Conservation (phyloP, 2,113 vertebrate species). For the Lucifuga dentata region DNA sequence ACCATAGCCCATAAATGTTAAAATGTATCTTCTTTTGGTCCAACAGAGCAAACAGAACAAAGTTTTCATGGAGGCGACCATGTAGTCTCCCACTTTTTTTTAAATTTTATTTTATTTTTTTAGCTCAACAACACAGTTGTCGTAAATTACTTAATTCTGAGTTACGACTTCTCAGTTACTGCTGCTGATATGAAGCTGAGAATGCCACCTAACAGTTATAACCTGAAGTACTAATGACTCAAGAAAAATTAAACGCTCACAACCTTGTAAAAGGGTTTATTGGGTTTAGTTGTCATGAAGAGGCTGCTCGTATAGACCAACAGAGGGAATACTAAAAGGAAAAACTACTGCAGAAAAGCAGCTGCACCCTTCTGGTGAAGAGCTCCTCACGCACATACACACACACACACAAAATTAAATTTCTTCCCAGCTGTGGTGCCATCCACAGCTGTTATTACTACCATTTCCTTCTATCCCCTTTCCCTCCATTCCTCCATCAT, state of each 20-base stretch:
- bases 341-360: constrained; percentile 39
- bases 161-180: too few relatives aligned
- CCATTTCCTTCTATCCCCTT: constrained; percentile 14
- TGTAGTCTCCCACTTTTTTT: too few relatives aligned
- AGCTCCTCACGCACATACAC: constrained; percentile 17
- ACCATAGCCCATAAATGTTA: too few relatives aligned
- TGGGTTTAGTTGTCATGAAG: neutral
- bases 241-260: neutral
- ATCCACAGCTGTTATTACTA: constrained; percentile 55
- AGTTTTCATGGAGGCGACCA: too few relatives aligned
- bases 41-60: too few relatives aligned
- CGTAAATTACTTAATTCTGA: too few relatives aligned
- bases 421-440: constrained; percentile 46
- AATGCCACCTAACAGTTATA: too few relatives aligned
- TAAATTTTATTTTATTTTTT: too few relatives aligned
- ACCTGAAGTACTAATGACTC: neutral
- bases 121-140: too few relatives aligned
- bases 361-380: constrained; percentile 63
- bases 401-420: constrained; percentile 45
- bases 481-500: constrained; percentile 10
- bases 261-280: neutral
- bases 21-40: too few relatives aligned
- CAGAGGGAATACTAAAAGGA: constrained; percentile 15
- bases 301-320: neutral
- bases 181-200: too few relatives aligned